Evolutionary conservation across 2,888 invertebrate species (phyloP).

Genomic region (Mesoligia furuncula): DNA sequence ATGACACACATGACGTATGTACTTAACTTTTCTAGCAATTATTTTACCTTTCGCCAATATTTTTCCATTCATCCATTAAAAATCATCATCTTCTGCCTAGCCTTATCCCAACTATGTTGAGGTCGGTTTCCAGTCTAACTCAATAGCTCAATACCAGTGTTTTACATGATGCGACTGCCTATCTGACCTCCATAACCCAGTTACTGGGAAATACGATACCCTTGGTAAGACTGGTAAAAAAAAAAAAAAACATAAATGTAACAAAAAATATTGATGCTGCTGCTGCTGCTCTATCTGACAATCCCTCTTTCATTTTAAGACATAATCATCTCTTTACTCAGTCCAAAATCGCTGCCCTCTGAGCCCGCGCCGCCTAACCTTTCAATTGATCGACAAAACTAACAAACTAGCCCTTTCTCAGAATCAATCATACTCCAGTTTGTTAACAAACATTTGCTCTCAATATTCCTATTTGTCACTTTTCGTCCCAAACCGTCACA

Average conservation of each 20-base stretch:
- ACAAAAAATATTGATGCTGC: not conserved
- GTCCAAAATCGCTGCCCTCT: constrained; percentile 21
- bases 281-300: not conserved
- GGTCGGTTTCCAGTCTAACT: not conserved
- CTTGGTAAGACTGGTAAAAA: not conserved
- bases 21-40: not conserved
- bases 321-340: too few species aligned
- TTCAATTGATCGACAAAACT: constrained; percentile 64
- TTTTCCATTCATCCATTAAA: not conserved
- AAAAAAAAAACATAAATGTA: too few species aligned
- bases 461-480: constrained; percentile 47
- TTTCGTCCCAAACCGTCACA: constrained; percentile 30
- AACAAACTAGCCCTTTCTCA: constrained; percentile 52
- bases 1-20: too few species aligned
- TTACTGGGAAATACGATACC: not conserved
- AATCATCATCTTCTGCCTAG: too few species aligned
- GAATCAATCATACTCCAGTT: constrained; percentile 67
- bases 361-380: constrained; percentile 50
- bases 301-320: not conserved
- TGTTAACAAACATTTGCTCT: constrained; percentile 42
- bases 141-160: not conserved
- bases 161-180: not conserved
- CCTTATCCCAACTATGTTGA: not conserved
- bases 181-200: not conserved
- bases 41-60: not conserved